Conservation (phyloP, 2,888 invertebrate species). For the Acanthosepion lycidas region DNA sequence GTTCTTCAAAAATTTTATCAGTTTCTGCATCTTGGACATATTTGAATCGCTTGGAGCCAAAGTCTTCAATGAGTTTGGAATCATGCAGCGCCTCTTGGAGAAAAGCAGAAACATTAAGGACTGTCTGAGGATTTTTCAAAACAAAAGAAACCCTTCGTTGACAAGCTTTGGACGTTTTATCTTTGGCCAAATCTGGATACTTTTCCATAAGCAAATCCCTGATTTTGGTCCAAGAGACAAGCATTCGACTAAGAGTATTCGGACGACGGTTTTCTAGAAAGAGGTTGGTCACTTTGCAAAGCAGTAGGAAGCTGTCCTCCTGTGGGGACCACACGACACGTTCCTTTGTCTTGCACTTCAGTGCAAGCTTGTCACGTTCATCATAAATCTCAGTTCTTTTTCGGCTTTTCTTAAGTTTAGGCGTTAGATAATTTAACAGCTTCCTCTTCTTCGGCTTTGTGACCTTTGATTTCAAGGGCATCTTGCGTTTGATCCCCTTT, state of each 20-base stretch:
- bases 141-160: constrained; percentile 81
- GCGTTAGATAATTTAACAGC: not conserved
- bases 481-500: constrained; percentile 59
- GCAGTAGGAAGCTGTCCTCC: constrained; percentile 82
- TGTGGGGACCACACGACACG: constrained; percentile 80
- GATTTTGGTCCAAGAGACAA: constrained; percentile 57
- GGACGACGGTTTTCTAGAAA: constrained; percentile 75
- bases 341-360: constrained; percentile 78
- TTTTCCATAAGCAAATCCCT: constrained; percentile 62
- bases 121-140: constrained; percentile 79
- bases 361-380: constrained; percentile 80
- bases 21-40: constrained; percentile 51
- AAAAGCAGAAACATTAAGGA: constrained; percentile 79
- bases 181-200: constrained; percentile 73
- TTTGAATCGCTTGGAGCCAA: constrained; percentile 52
- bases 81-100: constrained; percentile 80
- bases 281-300: constrained; percentile 81
- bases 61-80: constrained; percentile 62
- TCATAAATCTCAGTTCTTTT: constrained; percentile 75
- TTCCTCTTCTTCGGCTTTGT: not conserved
- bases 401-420: not conserved
- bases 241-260: constrained; percentile 47
- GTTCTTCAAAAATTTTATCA: constrained; percentile 51
- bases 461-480: not conserved
- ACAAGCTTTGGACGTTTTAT: constrained; percentile 83